A percentile compares a stretch with the other conserved stretches of the same genome.
Evolutionary conservation across 1,140 invertebrate species (phyloP).

Genomic region (Dufourea novaeangliae): DNA sequence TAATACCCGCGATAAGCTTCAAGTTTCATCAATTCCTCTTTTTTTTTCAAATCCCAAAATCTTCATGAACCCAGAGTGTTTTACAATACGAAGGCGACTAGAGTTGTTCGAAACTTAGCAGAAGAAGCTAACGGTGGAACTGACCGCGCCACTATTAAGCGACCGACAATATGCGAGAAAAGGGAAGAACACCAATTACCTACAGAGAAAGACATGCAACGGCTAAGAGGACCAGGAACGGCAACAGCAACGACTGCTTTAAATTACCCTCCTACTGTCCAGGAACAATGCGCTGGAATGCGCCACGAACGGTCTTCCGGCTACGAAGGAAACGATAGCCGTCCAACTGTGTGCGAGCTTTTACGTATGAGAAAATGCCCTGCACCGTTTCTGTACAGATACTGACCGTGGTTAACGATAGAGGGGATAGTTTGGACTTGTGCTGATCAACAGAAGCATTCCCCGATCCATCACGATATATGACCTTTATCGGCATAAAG

Average conservation of each 20-base stretch:
- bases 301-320: conserved; percentile 40
- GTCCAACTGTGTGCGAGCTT: conserved; percentile 1
- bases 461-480: too few species aligned
- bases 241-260: conserved; percentile 24
- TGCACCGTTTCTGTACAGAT: background rate
- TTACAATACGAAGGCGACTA: too few species aligned
- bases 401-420: too few species aligned
- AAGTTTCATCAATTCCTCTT: too few species aligned
- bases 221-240: conserved; percentile 24
- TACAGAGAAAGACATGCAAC: conserved; percentile 31
- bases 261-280: conserved; percentile 34
- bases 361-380: conserved; percentile 5
- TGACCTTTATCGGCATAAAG: too few species aligned
- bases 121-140: conserved; percentile 38
- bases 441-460: too few species aligned
- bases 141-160: conserved; percentile 30
- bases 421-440: too few species aligned
- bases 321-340: conserved; percentile 20
- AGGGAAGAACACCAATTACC: conserved; percentile 31
- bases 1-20: too few species aligned
- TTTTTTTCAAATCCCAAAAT: too few species aligned
- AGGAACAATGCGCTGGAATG: conserved; percentile 47
- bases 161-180: conserved; percentile 13
- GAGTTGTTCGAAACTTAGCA: too few species aligned
- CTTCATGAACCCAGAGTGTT: too few species aligned